A percentile compares a stretch with the other conserved stretches of the same genome.
Evolutionary conservation across 2,888 invertebrate species (phyloP).

Genomic region (Micoletzkya japonica): DNA sequence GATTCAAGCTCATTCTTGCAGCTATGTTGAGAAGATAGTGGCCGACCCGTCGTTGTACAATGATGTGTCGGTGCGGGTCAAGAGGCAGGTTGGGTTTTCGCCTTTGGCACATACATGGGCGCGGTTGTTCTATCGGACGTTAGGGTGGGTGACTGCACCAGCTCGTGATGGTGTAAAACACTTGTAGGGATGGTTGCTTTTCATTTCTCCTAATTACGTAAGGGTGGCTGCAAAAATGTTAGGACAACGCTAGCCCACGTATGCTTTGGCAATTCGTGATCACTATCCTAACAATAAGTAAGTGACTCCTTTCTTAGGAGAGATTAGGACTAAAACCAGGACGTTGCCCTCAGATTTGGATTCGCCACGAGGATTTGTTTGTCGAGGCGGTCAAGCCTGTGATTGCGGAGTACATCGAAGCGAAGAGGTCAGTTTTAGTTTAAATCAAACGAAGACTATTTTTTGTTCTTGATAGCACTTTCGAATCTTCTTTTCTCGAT

Average conservation of each 20-base stretch:
- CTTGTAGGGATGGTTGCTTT: no score
- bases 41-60: constrained; percentile 19
- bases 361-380: constrained; percentile 91
- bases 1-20: no score
- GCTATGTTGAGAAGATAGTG: constrained; percentile 28
- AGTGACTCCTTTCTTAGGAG: no score
- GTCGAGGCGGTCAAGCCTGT: constrained; percentile 95
- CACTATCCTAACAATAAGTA: neutral
- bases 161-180: no score
- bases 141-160: no score
- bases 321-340: no score
- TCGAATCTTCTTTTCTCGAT: neutral
- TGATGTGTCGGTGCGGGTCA: constrained; percentile 18
- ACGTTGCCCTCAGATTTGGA: constrained; percentile 81
- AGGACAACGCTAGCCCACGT: neutral
- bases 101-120: no score
- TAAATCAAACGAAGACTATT: neutral
- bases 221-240: neutral
- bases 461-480: neutral
- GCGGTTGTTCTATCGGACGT: no score
- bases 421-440: neutral
- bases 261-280: neutral
- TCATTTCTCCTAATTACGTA: no score
- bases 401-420: constrained; percentile 81
- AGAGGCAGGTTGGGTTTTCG: constrained; percentile 28